Base-by-base conservation (phyloP, 2,113 vertebrate genomes). In the Vulpes ferrilata region DNA sequence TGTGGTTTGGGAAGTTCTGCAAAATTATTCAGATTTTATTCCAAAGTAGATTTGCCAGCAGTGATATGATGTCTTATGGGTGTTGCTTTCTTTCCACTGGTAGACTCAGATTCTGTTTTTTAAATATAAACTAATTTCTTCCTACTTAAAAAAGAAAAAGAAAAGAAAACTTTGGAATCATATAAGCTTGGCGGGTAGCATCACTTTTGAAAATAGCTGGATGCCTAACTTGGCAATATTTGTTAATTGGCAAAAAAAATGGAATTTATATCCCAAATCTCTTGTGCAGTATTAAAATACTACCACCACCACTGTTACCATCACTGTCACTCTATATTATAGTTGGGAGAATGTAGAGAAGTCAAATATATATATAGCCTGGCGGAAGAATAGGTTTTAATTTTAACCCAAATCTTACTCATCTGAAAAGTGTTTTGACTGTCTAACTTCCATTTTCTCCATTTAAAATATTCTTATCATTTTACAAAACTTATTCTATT, bases 1-100 rank as follows among this genome's bases (percentile, higher is more conserved):
- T 65, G 43, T 83, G 65, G 11, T 38, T 92, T 27, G 16, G 79
- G 55, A 43, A 51, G 27, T 90, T 59, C 35, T 80, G 23, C 67
- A 74, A 60, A 90, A 60, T 92, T 96, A 62, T 79, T 96, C 27
- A 65, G 38, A 73, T 71, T 90, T 90, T 83, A 94, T 87, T 55
- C 35, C 20, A 85, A 86, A 59, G 27, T 80, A 86, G 38, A 92
- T 86, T 65, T 94, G 20, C 20, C 43, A 30, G 1, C 13, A 53
- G 4, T 87, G 55, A 20, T 82, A 55, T 7, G 16, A 48, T 5
- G 2, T 88, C 51, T 87, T 2, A 0, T 27, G 38, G 10, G 16
- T 32, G 11, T 6, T 90, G 53, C 0, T 55, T 55, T 91, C 51
- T 93, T 64, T 53, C 43, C 48, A 0, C 57, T 16, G 2, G 69